Evolutionary conservation across 1,140 invertebrate species (phyloP), one percentile per base, ranked within the genome.

Genomic region (Nasonia vitripennis): DNA sequence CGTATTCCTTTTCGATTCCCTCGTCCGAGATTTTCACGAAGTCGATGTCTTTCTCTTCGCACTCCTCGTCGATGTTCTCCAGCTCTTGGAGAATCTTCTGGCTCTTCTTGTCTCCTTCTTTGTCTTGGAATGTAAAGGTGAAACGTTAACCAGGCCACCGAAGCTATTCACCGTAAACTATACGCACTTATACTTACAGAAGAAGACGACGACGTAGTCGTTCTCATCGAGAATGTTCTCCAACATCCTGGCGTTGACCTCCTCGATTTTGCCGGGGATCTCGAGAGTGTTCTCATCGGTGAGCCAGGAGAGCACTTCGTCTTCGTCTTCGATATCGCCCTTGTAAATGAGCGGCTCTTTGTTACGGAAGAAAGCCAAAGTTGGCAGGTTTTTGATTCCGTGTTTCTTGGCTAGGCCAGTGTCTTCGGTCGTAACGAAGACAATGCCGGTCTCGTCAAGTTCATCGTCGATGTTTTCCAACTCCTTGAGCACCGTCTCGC

Each of bases 31-130:
- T 98, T 93, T 98, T 98, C 1, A 99, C 96, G 91, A 98, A 98
- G 91, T 98, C 97, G 87, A 98, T 98, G 87, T 98, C 96, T 91
- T 97, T 96, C 89, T 97, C 96, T 93, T 98, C 97, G 90, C 97
- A 98, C 89, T 98, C 97, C 89, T 98, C 97, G 89, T 98, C 98
- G 89, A 99, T 98, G 88, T 98, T 98, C 92, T 99, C 98, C 68
- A 99, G 91, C 92, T 98, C 98, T 88, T 95, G 95, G 0, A 99
- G 94, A 83, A 98, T 98, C 90, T 97, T 97, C 87, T 97, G 96
- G 70, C 97, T 97, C 90, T 97, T 97, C 89, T 98, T 98, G 89
- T 98, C 97, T 10, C 96, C 96, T 93, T 98, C 97, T 90, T 97
- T 96, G 91, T 98, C 97, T 98, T 89, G 14, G 92, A 92, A 78